Conservation (phyloP, 2,888 invertebrate genomes). For the Cephus nigrinus region DNA sequence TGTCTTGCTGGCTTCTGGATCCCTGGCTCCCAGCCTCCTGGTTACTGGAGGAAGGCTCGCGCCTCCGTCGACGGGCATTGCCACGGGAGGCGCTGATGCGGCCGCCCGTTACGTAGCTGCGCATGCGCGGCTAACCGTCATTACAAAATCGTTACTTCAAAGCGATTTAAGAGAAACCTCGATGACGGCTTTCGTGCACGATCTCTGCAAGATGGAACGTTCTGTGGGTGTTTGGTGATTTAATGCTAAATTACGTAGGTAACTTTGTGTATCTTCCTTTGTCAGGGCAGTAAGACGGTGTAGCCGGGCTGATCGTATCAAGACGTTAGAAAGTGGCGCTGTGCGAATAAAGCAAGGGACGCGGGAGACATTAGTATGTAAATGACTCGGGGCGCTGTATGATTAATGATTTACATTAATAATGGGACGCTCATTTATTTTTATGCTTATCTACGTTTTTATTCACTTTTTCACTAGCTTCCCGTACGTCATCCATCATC, state of each 20-base stretch:
- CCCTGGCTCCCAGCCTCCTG: constrained; percentile 35
- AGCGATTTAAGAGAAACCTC: neutral
- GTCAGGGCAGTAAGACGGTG: too few relatives aligned
- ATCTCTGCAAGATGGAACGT: neutral
- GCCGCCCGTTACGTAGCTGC: neutral
- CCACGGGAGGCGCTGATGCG: neutral
- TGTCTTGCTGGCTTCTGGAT: constrained; percentile 35
- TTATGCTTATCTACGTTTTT: neutral
- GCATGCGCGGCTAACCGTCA: neutral
- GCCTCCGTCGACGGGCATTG: neutral
- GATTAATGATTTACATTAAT: neutral
- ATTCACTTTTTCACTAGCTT: neutral
- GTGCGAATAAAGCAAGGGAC: neutral
- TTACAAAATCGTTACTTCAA: neutral
- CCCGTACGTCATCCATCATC: neutral
- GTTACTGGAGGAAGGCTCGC: constrained; percentile 4
- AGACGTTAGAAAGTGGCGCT: too few relatives aligned
- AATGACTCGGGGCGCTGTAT: neutral
- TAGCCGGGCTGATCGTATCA: too few relatives aligned
- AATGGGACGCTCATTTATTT: neutral
- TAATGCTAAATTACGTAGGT: neutral
- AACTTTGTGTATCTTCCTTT: neutral
- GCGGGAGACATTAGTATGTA: neutral
- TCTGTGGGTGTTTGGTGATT: neutral
- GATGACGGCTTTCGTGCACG: neutral